These are phyloP conservation scores for Zeus faber DNA, from an alignment of 2,113 vertebrate genomes.

Conservation along the genomic window DNA sequence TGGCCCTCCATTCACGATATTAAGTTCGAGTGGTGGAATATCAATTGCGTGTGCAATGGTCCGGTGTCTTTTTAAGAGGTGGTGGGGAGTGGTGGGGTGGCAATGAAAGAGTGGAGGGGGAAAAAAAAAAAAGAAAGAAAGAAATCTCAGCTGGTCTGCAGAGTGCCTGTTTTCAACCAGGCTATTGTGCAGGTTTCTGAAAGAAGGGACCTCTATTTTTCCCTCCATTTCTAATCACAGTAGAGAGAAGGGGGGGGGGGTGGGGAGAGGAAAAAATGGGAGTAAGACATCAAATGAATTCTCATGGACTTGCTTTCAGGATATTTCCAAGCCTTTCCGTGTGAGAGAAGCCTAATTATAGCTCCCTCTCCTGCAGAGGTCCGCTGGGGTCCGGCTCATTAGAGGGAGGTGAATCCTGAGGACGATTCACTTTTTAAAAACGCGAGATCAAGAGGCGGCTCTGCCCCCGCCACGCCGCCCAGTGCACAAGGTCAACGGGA, in stretches of 20 bases:
- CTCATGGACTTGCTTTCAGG: constrained; percentile 69
- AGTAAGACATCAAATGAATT: constrained; percentile 74
- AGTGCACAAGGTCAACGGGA: no score
- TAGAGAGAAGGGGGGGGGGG: neutral
- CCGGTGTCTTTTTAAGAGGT: constrained; percentile 72
- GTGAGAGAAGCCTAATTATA: constrained; percentile 71
- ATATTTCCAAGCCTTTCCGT: constrained; percentile 60
- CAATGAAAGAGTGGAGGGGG: constrained; percentile 54
- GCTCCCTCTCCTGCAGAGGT: constrained; percentile 54
- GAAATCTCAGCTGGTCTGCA: constrained; percentile 65
- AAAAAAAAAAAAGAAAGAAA: constrained; percentile 50
- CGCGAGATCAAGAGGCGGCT: constrained; percentile 17
- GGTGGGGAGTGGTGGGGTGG: constrained; percentile 58
- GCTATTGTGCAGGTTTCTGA: constrained; percentile 62
- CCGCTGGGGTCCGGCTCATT: constrained; percentile 58
- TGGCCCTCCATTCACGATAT: constrained; percentile 78
- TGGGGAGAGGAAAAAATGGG: constrained; percentile 41
- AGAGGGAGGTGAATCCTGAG: constrained; percentile 58
- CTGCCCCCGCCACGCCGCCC: neutral
- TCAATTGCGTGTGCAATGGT: constrained; percentile 73
- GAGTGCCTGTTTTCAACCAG: constrained; percentile 66
- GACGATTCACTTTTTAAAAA: constrained; percentile 48
- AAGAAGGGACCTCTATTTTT: constrained; percentile 59
- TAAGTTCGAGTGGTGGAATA: constrained; percentile 77
- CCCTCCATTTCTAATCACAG: constrained; percentile 48